Evolutionary conservation across 2,797 vertebrate species (phyloP), one percentile per base, ranked within the genome.

Genomic region (Remorina albescens): DNA sequence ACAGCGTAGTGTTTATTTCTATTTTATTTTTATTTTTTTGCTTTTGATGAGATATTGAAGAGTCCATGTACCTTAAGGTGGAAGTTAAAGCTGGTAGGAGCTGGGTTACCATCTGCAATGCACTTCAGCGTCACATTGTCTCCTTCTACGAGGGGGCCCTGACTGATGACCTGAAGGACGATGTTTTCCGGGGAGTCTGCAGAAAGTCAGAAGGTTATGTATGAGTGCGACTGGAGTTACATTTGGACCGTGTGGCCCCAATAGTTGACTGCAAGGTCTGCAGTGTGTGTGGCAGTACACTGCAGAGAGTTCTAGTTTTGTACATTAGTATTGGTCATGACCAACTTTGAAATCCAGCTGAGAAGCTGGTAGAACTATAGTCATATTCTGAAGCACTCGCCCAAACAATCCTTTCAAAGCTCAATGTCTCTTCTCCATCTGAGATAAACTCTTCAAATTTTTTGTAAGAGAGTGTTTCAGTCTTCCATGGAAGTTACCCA

Each of bases 121-220:
- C 98, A 99, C 85, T 94, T 96, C 73, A 99, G 93, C 80, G 96
- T 99, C 87, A 99, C 85, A 76, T 96, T 96, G 90, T 95, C 96
- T 4, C 97, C 98, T 91, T 99, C 98, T 76, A 94, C 94, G 68
- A 98, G 89, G 34, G 91, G 93, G 9, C 84, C 93, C 77, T 92
- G 92, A 80, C 92, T 73, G 54, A 93, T 74, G 67, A 97, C 95
- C 89, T 95, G 83, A 72, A 99, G 96, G 75, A 80, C 90, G 83
- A 99, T 94, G 89, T 95, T 96, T 91, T 99, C 98, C 46, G 97
- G 97, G 68, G 97, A 96, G 93, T 99, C 98, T 99, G 82, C 84
- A 91, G 88, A 64, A 39, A 67, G 64, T 77, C n/a, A 74, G 63
- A 63, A 53, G 26, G 12, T 15, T 6, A 36, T 23, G 50, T 32